Evolutionary conservation across 2,888 invertebrate species (phyloP).

Genomic region (Lasioglossum villosulum): DNA sequence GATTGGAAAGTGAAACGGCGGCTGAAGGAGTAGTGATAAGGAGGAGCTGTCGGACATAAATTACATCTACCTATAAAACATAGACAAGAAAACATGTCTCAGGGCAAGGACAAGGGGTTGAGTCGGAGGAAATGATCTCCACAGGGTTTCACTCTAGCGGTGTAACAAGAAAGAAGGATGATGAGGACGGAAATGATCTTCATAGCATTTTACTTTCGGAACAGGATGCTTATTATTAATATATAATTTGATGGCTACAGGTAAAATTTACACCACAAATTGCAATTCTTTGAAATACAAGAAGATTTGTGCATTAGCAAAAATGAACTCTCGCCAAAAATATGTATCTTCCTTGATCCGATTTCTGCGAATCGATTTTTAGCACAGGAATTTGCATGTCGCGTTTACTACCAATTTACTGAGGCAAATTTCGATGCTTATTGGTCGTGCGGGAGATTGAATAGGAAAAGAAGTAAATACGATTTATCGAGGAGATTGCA

Average conservation of each 20-base stretch:
- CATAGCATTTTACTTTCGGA: background rate
- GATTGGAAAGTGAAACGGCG: background rate
- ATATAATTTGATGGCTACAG: background rate
- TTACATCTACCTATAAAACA: slow-evolving; percentile 6
- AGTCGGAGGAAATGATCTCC: background rate
- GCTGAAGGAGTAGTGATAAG: background rate
- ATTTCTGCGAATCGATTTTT: background rate
- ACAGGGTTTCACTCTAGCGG: background rate
- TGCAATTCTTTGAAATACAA: too few species aligned
- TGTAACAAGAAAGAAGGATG: background rate
- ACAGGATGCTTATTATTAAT: background rate
- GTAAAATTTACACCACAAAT: background rate
- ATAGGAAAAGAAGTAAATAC: background rate
- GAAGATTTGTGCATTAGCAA: background rate
- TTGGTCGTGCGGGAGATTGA: background rate
- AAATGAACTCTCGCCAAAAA: background rate
- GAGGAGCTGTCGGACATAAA: background rate
- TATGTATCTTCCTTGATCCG: too few species aligned
- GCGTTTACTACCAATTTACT: background rate
- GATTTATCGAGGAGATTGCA: too few species aligned
- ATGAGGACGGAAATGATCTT: background rate
- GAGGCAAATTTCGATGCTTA: background rate
- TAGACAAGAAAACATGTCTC: background rate
- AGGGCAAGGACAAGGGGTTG: too few species aligned
- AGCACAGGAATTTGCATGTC: background rate